Evolutionary conservation across 2,888 invertebrate species (phyloP).

Genomic region (Unio pictorum): DNA sequence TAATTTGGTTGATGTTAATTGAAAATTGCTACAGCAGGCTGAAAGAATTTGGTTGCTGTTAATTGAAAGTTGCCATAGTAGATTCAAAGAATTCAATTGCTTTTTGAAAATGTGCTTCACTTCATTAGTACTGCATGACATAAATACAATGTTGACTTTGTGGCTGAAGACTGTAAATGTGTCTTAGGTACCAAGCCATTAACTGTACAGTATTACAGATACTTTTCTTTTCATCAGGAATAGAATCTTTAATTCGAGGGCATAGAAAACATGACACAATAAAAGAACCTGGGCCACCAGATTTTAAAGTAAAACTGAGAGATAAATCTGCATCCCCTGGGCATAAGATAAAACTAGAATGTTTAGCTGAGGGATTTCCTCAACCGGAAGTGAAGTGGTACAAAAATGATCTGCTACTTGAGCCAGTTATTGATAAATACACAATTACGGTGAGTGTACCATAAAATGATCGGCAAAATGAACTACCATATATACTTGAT

Average conservation of each 20-base stretch:
- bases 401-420: conserved; percentile 28
- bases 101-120: no score
- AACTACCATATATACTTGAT: no score
- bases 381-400: conserved; percentile 30
- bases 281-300: background rate
- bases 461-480: no score
- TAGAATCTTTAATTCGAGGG: background rate
- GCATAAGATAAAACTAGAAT: conserved; percentile 24
- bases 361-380: conserved; percentile 26
- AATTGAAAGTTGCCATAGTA: no score
- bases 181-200: no score
- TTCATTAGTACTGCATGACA: no score
- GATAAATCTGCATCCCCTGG: conserved; percentile 22
- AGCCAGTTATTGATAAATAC: conserved; percentile 22
- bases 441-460: conserved; percentile 20
- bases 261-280: background rate
- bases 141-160: no score
- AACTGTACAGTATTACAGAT: background rate
- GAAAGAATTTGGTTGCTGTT: no score
- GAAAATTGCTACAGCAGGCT: no score
- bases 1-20: no score
- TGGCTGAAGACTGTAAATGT: no score
- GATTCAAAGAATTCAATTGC: no score
- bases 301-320: conserved; percentile 22
- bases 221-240: background rate